Evolutionary conservation across 2,113 vertebrate species (phyloP), one percentile per base, ranked within the genome.

Genomic region (Lontra canadensis): DNA sequence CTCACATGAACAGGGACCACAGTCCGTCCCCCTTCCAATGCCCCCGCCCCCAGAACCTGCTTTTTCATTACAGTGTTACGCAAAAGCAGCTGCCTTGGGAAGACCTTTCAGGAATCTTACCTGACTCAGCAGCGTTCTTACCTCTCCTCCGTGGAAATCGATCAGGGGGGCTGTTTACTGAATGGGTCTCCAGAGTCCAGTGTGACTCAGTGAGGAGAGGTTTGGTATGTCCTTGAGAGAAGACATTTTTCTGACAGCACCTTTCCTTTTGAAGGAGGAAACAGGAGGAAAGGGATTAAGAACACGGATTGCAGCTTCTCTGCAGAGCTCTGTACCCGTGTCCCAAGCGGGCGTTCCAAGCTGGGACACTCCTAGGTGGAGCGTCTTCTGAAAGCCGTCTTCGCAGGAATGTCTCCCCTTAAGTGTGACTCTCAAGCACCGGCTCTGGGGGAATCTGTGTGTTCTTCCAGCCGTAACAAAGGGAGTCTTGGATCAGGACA

Each of bases 21-120:
- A 0, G 0, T 55, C 7, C 34, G 1, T 47, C 76, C 23, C 52
- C 15, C 0, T 25, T 4, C 20, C 7, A 2, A 9, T 11, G n/a
- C 4, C 15, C 17, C 9, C 15, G 17, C 55, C 25, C n/a, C 34
- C 1, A 20, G 71, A 73, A 23, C 81, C 6, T 36, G 69, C 20
- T 69, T 59, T 91, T 81, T 25, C n/a, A n/a, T 57, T 14, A 31
- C 0, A 4, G 10, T 5, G 67, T 34, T 23, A n/a, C 2, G 44
- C 39, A 49, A 36, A 78, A 34, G 17, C 26, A 20, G 18, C 26
- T 2, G 84, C 84, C 17, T 7, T 2, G 34, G 44, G 52, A 82
- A 52, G 26, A 12, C 15, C 79, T 44, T 2, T 15, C 31, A 17
- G 47, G 49, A 25, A 67, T 18, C 14, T 20, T 29, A 1, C 36